These are phyloP conservation scores for Zoanthus solanderi DNA, from an alignment of 92 coral and sea anemone genomes.

Conservation along the genomic window DNA sequence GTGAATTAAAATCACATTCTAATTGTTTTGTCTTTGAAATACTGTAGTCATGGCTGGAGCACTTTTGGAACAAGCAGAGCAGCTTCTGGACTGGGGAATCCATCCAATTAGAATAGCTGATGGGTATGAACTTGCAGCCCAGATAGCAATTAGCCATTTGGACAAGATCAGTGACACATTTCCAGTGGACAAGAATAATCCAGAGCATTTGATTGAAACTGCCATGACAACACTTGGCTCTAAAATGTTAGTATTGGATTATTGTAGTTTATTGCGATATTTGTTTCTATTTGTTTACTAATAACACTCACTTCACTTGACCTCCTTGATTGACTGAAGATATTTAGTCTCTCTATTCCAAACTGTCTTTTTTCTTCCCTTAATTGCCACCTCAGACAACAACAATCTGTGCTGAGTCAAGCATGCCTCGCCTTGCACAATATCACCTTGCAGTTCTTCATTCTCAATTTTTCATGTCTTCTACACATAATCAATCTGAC, in stretches of 20 bases:
- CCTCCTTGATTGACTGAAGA: too few relatives aligned
- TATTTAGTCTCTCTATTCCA: too few relatives aligned
- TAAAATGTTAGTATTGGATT: slow-evolving; percentile 81
- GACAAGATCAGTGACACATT: slow-evolving; percentile 95
- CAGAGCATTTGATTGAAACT: slow-evolving; percentile 89
- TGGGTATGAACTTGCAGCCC: slow-evolving; percentile 98
- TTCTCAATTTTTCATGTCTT: too few relatives aligned
- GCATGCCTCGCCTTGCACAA: too few relatives aligned
- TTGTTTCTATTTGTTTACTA: not conserved
- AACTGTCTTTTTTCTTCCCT: too few relatives aligned
- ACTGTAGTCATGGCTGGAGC: slow-evolving; percentile 94
- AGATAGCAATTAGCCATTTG: slow-evolving; percentile 89
- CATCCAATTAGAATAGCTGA: slow-evolving; percentile 99
- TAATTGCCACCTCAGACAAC: too few relatives aligned
- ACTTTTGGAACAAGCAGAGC: slow-evolving; percentile 98
- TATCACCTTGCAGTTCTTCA: too few relatives aligned
- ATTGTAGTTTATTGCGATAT: not conserved
- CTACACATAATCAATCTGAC: too few relatives aligned
- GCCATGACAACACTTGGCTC: slow-evolving; percentile 99
- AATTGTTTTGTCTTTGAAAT: not conserved
- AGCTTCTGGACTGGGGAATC: slow-evolving; percentile 97
- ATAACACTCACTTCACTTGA: not conserved
- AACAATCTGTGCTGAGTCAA: too few relatives aligned
- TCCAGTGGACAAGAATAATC: slow-evolving; percentile 83
- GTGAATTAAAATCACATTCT: too few relatives aligned